phyloP scores from a whole-genome alignment of 30 jellyfish, hydroid and myxozoan genomes.

The Aurelia coerulea region DNA sequence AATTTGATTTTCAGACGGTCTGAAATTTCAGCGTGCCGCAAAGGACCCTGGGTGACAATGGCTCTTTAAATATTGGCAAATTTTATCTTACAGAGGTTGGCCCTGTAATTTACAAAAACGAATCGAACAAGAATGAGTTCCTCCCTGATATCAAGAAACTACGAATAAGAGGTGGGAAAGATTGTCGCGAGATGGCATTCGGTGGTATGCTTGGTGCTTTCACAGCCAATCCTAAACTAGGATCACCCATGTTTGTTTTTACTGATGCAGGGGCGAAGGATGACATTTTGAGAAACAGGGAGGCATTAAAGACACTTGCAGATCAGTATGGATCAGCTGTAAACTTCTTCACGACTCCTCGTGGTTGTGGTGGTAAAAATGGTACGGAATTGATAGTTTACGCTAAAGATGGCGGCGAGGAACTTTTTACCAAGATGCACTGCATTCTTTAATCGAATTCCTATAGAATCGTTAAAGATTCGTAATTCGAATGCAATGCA shows the following conservation, averaged over 20 bases:
- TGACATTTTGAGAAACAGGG: conserved; percentile 38
- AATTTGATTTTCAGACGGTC: too few species aligned
- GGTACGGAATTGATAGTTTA: neutral
- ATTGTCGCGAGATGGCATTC: conserved; percentile 86
- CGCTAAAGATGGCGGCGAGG: too few species aligned
- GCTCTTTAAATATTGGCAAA: too few species aligned
- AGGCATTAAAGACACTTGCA: conserved; percentile 57
- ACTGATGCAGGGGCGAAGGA: conserved; percentile 94
- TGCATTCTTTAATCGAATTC: too few species aligned
- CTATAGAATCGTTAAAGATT: too few species aligned
- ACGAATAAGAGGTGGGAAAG: conserved; percentile 73
- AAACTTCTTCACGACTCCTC: conserved; percentile 68
- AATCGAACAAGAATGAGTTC: conserved; percentile 38
- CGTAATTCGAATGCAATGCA: too few species aligned
- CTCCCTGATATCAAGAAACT: conserved; percentile 47
- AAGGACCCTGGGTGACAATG: too few species aligned
- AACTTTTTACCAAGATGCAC: too few species aligned
- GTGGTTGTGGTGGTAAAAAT: conserved; percentile 70
- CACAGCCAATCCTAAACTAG: conserved; percentile 63
- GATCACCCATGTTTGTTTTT: conserved; percentile 95
- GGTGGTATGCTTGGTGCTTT: conserved; percentile 83
- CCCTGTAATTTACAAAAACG: conserved; percentile 66
- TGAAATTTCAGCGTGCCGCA: too few species aligned
- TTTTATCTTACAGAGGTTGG: conserved; percentile 51
- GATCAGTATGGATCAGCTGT: conserved; percentile 44